Conservation (phyloP, 2,888 invertebrate species). For the Drosophila infuscata region DNA sequence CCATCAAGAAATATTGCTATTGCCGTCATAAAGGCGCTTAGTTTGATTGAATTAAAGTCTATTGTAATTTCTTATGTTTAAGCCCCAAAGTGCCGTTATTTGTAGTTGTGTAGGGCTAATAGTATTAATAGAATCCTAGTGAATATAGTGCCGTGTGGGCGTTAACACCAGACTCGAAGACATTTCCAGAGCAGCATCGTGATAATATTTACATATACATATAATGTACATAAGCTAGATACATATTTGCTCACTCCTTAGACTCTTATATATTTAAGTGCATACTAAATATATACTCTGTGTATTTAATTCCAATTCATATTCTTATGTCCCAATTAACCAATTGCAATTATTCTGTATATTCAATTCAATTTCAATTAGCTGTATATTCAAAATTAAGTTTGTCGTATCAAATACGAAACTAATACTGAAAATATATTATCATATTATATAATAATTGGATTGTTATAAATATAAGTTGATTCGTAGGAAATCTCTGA, state of each 20-base stretch:
- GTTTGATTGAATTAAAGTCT: conserved; percentile 4
- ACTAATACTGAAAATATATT: conserved; percentile 8
- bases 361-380: conserved; percentile 22
- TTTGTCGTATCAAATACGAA: conserved; percentile 33
- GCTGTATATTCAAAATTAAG: conserved; percentile 11
- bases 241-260: conserved; percentile 21
- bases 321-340: conserved; percentile 10
- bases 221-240: conserved; percentile 11
- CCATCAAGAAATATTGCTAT: conserved; percentile 87
- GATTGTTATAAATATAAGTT: conserved; percentile 16
- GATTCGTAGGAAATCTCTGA: conserved; percentile 4
- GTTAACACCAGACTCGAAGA: conserved; percentile 38
- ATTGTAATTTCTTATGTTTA: conserved; percentile 23
- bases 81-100: conserved; percentile 55
- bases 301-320: conserved; percentile 20
- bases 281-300: conserved; percentile 7
- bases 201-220: conserved; percentile 47
- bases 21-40: conserved; percentile 81
- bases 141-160: conserved; percentile 35
- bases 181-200: conserved; percentile 49
- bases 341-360: conserved; percentile 1
- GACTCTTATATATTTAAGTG: not conserved
- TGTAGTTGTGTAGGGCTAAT: conserved; percentile 35
- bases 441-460: not conserved
- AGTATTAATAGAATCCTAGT: not conserved